Base-by-base conservation (phyloP, 2,888 invertebrate species). In the Mongoloraphidia duomilia region DNA sequence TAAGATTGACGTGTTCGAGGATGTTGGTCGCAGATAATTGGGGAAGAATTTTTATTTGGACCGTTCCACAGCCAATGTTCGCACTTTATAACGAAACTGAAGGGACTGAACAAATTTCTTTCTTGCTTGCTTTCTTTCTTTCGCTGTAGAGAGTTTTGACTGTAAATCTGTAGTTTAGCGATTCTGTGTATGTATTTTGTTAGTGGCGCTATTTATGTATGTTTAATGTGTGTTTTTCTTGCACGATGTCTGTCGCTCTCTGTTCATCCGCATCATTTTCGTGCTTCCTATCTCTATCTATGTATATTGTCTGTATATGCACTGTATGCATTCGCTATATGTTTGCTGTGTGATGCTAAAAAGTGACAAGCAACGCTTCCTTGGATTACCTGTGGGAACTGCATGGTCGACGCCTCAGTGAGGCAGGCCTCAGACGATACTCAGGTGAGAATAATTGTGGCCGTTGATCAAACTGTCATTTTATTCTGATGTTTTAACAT, bases 341-440 rank as follows among this genome's bases (percentile, higher is more conserved):
- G 53, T 63, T 69, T 70, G 71, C 71, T 60, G 67, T 70, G 71
- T 26, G 26, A 26, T 26, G 26, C 26, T 26, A 26, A 26, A 26
- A 26, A 75, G 75, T 70, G 70, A 74, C 71, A 71, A 76, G 76
- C 69, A 70, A 73, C 63, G 74, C 75, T 62, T 76, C 79, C 59
- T 77, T 82, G 78, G 84, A 84, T 67, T 75, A 78, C 60, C 74
- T 83, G 51, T 83, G 82, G 82, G 83, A 82, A 68, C 74, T 74
- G 65, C 80, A 82, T 61, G 77, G 80, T 58, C 77, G 82, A 60
- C 77, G 82, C 64, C 75, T 83, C 64, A 80, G 80, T 70, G 84
- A 84, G 71, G 82, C 84, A 60, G 83, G 82, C 63, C 75, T 83
- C 58, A 76, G 82, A 62, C 74, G 83, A 67, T 79, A 80, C 63